Conservation (phyloP, 2,797 vertebrate species). For the Rousettus madagascariensis region DNA sequence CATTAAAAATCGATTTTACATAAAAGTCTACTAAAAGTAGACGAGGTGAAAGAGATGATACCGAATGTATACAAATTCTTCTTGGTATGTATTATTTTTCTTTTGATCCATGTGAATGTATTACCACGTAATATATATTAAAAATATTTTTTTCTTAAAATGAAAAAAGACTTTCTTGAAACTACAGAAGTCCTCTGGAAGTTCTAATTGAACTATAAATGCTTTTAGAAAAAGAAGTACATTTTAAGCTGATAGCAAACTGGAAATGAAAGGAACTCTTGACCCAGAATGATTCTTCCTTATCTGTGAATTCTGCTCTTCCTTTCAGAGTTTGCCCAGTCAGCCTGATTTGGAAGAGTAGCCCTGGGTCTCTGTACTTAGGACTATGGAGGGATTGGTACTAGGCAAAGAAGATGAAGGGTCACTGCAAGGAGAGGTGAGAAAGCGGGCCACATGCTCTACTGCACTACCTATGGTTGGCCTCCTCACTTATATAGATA, state of each 20-base stretch:
- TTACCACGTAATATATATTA: neutral
- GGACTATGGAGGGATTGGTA: neutral
- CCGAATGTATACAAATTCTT: neutral
- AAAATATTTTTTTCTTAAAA: neutral
- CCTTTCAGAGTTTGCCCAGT: neutral
- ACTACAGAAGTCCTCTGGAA: neutral
- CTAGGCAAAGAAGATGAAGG: neutral
- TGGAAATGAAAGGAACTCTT: neutral
- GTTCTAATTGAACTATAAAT: slow-evolving; percentile 53
- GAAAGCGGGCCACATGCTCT: neutral
- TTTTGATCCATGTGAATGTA: neutral
- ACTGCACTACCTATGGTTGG: fast-evolving
- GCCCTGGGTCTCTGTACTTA: neutral
- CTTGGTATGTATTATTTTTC: neutral
- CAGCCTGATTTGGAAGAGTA: neutral
- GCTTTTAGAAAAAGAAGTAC: neutral
- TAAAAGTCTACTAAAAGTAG: neutral
- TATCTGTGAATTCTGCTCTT: slow-evolving; percentile 1
- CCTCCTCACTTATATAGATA: neutral
- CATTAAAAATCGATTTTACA: slow-evolving; percentile 36
- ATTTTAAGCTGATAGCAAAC: slow-evolving; percentile 18
- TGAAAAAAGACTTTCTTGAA: slow-evolving; percentile 1
- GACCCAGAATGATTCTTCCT: neutral
- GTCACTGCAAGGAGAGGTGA: neutral
- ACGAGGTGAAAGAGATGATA: neutral